Evolutionary conservation across 1,140 invertebrate genomes (phyloP).

Genomic region (Pseudomyrmex pallidus): DNA sequence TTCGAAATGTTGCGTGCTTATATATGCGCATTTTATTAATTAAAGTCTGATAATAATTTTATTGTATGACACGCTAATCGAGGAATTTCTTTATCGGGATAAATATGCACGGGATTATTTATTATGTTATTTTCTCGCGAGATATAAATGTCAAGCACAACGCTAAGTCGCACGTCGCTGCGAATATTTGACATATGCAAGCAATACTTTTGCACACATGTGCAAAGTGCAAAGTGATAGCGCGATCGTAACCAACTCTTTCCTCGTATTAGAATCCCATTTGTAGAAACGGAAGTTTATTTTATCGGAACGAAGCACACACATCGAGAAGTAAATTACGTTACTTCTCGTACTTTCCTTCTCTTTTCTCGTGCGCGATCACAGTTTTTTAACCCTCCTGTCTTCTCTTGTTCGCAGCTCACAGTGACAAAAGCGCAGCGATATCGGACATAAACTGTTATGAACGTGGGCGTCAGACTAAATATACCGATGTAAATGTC

Average conservation of each 20-base stretch:
- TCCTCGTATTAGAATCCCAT: neutral
- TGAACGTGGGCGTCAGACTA: slow-evolving; percentile 72
- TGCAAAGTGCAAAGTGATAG: neutral
- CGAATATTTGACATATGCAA: neutral
- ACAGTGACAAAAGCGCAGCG: slow-evolving; percentile 73
- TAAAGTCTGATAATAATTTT: slow-evolving; percentile 58
- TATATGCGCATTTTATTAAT: slow-evolving; percentile 46
- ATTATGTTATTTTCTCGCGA: slow-evolving; percentile 36
- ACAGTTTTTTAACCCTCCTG: slow-evolving; percentile 25
- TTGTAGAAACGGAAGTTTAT: slow-evolving; percentile 29
- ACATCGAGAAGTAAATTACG: neutral
- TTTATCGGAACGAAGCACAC: slow-evolving; percentile 27
- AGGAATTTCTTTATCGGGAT: slow-evolving; percentile 57
- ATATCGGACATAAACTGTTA: slow-evolving; percentile 70
- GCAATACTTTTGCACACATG: neutral
- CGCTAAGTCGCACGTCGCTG: slow-evolving; percentile 33
- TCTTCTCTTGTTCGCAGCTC: slow-evolving; percentile 36
- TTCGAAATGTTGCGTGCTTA: neutral
- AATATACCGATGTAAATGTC: slow-evolving; percentile 74
- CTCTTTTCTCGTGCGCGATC: slow-evolving; percentile 39
- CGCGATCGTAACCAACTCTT: slow-evolving; percentile 2
- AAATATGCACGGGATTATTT: slow-evolving; percentile 29
- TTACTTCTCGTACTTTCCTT: slow-evolving; percentile 4
- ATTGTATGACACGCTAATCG: slow-evolving; percentile 36
- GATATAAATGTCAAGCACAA: slow-evolving; percentile 52